Percentiles rank a stretch among this genome's conserved stretches.
Evolutionary conservation across 2,797 vertebrate genomes (phyloP).

Genomic region (Esox lucius): DNA sequence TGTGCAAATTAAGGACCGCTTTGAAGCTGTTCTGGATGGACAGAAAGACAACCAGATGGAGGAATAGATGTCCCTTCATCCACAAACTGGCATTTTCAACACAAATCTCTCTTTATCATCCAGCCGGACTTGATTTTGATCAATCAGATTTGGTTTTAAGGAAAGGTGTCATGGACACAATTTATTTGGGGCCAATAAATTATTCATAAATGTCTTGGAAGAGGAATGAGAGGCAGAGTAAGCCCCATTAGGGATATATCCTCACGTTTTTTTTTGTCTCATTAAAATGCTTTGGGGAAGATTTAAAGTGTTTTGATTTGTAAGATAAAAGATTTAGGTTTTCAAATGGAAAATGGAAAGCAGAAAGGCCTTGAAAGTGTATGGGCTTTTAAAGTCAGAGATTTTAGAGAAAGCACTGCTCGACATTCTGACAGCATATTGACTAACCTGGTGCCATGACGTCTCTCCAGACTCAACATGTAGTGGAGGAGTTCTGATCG

Average conservation of each 20-base stretch:
- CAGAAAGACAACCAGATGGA: constrained; percentile 4
- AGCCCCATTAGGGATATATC: constrained; percentile 18
- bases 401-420: neutral
- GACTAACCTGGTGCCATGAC: neutral
- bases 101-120: neutral
- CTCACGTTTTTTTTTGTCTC: neutral
- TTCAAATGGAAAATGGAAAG: neutral
- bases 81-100: neutral
- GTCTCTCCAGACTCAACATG: no score
- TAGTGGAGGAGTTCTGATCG: no score
- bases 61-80: neutral
- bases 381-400: neutral
- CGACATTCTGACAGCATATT: neutral
- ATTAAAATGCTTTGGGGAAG: neutral
- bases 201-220: constrained; percentile 55
- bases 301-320: neutral
- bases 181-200: constrained; percentile 62
- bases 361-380: neutral
- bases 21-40: constrained; percentile 14
- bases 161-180: constrained; percentile 12
- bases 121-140: neutral
- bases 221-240: constrained; percentile 45
- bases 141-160: neutral
- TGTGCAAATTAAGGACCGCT: neutral
- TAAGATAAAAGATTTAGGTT: neutral